A percentile compares a stretch with the other conserved stretches of the same genome.
Conservation (phyloP, 2,888 invertebrate genomes). For the Mylabris sibirica region DNA sequence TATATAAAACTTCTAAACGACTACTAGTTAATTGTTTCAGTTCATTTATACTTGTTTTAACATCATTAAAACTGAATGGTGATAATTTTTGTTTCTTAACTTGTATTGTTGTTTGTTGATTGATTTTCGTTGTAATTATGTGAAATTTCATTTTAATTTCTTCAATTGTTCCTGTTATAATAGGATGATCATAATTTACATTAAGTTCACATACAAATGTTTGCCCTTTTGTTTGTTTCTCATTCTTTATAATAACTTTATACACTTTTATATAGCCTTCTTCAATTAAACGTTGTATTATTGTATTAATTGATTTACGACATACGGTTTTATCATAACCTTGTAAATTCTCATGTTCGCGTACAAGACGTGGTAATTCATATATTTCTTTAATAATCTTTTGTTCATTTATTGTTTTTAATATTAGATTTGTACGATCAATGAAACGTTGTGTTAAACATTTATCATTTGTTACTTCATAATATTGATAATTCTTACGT, state of each 20-base stretch:
- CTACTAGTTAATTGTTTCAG: conserved; percentile 36
- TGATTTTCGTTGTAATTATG: conserved; percentile 38
- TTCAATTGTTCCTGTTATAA: conserved; percentile 68
- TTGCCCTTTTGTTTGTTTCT: conserved; percentile 60
- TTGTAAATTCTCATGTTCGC: conserved; percentile 56
- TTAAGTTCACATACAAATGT: conserved; percentile 66
- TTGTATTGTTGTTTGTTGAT: conserved; percentile 21
- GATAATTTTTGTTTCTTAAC: conserved; percentile 42
- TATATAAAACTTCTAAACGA: conserved; percentile 19
- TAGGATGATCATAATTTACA: conserved; percentile 61
- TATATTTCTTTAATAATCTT: conserved; percentile 67
- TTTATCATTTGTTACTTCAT: conserved; percentile 22
- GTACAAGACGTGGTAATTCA: conserved; percentile 64
- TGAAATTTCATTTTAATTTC: conserved; percentile 68
- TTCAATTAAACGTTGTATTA: conserved; percentile 66
- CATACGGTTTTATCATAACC: conserved; percentile 66
- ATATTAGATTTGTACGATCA: conserved; percentile 69
- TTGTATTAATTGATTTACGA: conserved; percentile 69
- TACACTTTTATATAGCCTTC: conserved; percentile 68
- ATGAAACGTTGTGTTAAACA: conserved; percentile 60
- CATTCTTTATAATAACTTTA: conserved; percentile 62
- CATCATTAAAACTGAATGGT: conserved; percentile 38
- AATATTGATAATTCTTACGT: conserved; percentile 22
- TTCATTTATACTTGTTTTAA: conserved; percentile 45
- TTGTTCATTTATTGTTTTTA: conserved; percentile 67